phyloP scores from a whole-genome alignment of 2,888 invertebrate genomes.

The Tinea semifulvella region DNA sequence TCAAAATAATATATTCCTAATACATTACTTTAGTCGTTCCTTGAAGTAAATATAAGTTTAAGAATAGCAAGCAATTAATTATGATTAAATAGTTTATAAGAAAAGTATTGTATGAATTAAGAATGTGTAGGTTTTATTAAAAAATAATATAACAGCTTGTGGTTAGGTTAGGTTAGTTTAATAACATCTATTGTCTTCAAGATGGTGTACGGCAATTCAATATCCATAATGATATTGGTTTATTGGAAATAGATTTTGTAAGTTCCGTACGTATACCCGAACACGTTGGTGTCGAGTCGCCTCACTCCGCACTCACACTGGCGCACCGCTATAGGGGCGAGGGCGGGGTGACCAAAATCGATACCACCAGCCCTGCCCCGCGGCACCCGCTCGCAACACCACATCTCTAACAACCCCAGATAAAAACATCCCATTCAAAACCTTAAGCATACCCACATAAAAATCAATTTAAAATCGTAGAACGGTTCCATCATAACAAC shows the following conservation, averaged over 20 bases:
- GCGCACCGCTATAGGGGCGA: slow-evolving; percentile 52
- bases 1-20: no score
- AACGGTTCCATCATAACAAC: slow-evolving; percentile 26
- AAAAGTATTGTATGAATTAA: no score
- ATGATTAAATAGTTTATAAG: no score
- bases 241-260: slow-evolving; percentile 6
- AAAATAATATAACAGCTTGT: no score
- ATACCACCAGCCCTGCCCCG: slow-evolving; percentile 49
- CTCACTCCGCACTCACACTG: slow-evolving; percentile 58
- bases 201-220: no score
- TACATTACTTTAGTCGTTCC: no score
- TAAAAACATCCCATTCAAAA: slow-evolving; percentile 49
- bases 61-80: no score
- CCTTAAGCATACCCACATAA: slow-evolving; percentile 49
- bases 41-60: no score
- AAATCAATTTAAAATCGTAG: slow-evolving; percentile 47
- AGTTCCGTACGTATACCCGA: not conserved
- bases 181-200: no score
- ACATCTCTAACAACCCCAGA: slow-evolving; percentile 59
- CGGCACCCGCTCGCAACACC: slow-evolving; percentile 38
- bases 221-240: no score
- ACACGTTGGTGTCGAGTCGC: slow-evolving; percentile 32
- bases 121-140: no score
- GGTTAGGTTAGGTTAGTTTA: no score
- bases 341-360: slow-evolving; percentile 62